These are phyloP conservation scores for Psammodynastes pulverulentus DNA, from an alignment of 2,113 vertebrate species.

Conservation along the genomic window DNA sequence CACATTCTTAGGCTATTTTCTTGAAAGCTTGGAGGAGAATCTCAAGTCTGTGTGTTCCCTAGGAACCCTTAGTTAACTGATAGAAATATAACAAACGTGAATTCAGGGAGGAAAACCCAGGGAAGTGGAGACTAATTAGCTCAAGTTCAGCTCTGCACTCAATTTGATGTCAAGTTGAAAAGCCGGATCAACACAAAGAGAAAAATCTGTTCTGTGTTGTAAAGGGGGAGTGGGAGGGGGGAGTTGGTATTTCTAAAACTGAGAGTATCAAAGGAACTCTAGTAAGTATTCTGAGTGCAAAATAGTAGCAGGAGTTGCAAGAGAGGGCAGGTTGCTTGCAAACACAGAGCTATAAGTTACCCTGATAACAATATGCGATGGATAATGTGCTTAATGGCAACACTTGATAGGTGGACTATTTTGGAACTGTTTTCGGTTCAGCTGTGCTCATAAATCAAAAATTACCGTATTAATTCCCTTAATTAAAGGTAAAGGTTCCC, in stretches of 20 bases:
- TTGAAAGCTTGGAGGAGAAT: neutral
- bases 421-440: neutral
- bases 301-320: neutral
- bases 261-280: neutral
- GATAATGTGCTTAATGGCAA: neutral
- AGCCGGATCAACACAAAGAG: neutral
- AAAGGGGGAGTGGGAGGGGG: neutral
- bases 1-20: neutral
- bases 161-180: neutral
- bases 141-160: neutral
- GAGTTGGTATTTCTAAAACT: neutral
- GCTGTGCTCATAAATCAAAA: neutral
- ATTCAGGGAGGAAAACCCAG: neutral
- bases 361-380: neutral
- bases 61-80: neutral
- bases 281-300: neutral
- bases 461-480: neutral
- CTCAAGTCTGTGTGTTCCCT: neutral
- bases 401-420: neutral
- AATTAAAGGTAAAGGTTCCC: no score
- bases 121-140: neutral
- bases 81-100: neutral
- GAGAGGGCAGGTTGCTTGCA: neutral
- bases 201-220: neutral
- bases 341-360: neutral